phyloP scores from a whole-genome alignment of 2,113 vertebrate species.

The Bolborhynchus lineola region DNA sequence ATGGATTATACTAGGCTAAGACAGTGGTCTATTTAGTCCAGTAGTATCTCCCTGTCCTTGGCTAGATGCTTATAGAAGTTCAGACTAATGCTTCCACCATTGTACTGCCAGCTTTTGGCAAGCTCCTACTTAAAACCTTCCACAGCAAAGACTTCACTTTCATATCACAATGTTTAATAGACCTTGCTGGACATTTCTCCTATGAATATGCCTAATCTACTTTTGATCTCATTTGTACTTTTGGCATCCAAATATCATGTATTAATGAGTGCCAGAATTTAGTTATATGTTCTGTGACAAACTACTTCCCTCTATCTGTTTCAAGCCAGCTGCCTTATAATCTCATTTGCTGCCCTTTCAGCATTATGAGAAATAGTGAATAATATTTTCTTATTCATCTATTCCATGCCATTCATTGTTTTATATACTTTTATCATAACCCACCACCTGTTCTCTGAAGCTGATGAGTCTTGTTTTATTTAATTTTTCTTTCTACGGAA shows the following conservation, averaged over 20 bases:
- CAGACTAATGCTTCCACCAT: not conserved
- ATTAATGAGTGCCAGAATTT: not conserved
- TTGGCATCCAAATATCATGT: slow-evolving; percentile 6
- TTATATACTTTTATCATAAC: not conserved
- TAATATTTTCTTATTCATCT: not conserved
- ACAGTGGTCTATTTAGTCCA: not conserved
- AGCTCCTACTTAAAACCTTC: not conserved
- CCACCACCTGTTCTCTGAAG: not conserved
- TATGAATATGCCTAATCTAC: not conserved
- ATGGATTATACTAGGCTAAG: not conserved
- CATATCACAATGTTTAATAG: not conserved
- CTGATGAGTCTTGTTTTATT: not conserved
- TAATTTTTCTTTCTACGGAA: not conserved
- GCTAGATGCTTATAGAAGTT: not conserved
- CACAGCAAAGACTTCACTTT: not conserved
- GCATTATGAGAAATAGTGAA: not conserved
- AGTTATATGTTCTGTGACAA: not conserved
- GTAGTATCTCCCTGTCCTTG: not conserved
- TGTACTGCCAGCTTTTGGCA: not conserved
- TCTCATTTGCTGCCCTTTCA: not conserved
- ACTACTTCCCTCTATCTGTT: not conserved
- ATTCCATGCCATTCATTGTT: not conserved
- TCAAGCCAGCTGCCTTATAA: slow-evolving; percentile 17
- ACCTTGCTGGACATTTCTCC: not conserved
- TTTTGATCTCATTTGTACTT: slow-evolving; percentile 38